Percentiles rank a stretch among this genome's conserved stretches.
Evolutionary conservation across 2,888 invertebrate genomes (phyloP).

Genomic region (Platerodrilus igneus): DNA sequence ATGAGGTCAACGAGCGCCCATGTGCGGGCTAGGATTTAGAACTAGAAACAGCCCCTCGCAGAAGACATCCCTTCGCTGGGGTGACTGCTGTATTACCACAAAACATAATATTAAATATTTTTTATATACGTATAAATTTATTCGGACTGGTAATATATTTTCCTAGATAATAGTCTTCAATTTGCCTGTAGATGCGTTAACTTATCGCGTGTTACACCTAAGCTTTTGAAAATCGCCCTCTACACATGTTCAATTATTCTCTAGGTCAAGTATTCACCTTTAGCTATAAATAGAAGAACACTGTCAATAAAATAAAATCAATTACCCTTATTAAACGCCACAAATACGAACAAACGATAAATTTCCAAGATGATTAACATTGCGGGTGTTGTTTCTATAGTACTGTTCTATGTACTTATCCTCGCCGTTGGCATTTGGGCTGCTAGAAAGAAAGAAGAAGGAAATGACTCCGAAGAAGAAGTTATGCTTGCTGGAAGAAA

Average conservation of each 20-base stretch:
- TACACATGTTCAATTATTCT: no score
- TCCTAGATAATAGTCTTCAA: conserved; percentile 23
- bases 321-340: conserved; percentile 1
- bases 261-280: conserved; percentile 8
- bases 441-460: conserved; percentile 83
- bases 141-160: conserved; percentile 23
- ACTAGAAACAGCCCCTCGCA: conserved; percentile 95
- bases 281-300: conserved; percentile 8
- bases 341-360: conserved; percentile 1
- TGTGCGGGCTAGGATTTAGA: conserved; percentile 93
- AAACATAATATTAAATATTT: conserved; percentile 27
- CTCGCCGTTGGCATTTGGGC: conserved; percentile 97
- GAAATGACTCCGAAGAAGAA: conserved; percentile 91
- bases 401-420: conserved; percentile 94
- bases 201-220: no score
- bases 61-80: conserved; percentile 95
- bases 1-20: conserved; percentile 61
- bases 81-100: conserved; percentile 74
- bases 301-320: conserved; percentile 9
- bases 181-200: no score
- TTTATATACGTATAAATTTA: conserved; percentile 20
- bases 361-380: conserved; percentile 76
- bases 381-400: conserved; percentile 88
- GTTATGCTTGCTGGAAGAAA: conserved; percentile 98
- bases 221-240: no score